Evolutionary conservation across 2,888 invertebrate genomes (phyloP), one percentile per base, ranked within the genome.

Genomic region (Laothoe populi): DNA sequence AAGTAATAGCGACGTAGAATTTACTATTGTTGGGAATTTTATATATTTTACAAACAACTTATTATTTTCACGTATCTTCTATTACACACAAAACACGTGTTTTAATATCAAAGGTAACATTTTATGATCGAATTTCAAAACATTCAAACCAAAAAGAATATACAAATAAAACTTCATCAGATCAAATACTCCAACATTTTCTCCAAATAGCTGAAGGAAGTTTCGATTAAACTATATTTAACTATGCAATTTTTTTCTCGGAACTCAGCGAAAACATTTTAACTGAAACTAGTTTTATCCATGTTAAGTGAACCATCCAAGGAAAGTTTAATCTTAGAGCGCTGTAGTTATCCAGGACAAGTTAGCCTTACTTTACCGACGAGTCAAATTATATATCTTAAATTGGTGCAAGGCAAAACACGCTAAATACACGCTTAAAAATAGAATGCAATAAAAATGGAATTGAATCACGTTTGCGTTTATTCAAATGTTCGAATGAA

Each of bases 261-360:
- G 45, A 65, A 72, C 67, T 70, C 66, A 64, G 64, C 45, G 61
- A 71, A 73, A 79, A 70, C 66, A 74, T 76, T 78, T 73, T 69
- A 73, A 74, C 70, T 71, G 68, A 74, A 76, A 73, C 66, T 65
- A 71, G 68, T 75, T 74, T 71, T 66, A 70, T 70, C 70, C 70
- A 68, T 64, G 66, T 66, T 75, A 77, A 77, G 73, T 78, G 70
- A 70, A 68, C 68, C 66, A 70, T 69, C 63, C 69, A 71, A 72
- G 70, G 66, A 72, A 75, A 81, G 69, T 81, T 80, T 72, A 71
- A 72, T 75, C 69, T 71, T 63, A 69, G 65, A 63, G 61, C 62
- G 60, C 46, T 24, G 59, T 65, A 68, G 64, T 65, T 66, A 64
- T 62, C 62, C 66, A 64, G 66, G 66, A 66, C 71, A 68, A 74